Percentiles rank a stretch among this genome's conserved stretches.
phyloP scores from a whole-genome alignment of 2,797 vertebrate species.

The Paedocypris micromegethes region DNA sequence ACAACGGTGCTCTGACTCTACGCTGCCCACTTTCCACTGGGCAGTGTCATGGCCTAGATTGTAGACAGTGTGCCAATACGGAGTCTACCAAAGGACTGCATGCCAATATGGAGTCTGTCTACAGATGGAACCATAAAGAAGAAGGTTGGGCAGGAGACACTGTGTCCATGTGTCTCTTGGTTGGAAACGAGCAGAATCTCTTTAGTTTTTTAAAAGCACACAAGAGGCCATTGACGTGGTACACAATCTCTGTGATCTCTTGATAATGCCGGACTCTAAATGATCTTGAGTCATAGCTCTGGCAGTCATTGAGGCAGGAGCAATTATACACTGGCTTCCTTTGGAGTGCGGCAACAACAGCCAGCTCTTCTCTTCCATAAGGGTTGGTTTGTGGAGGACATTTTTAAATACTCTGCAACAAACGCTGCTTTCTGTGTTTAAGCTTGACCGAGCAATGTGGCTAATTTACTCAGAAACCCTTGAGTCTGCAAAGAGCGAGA shows the following conservation, averaged over 20 bases:
- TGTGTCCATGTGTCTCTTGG: conserved; percentile 31
- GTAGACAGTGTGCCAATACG: conserved; percentile 10
- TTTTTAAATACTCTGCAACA: conserved; percentile 69
- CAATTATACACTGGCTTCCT: conserved; percentile 23
- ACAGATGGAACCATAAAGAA: too few species aligned
- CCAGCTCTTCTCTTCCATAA: conserved; percentile 18
- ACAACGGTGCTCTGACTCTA: conserved; percentile 3
- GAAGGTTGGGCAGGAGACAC: conserved; percentile 10
- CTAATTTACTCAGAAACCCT: conserved; percentile 74
- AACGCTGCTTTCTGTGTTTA: conserved; percentile 69
- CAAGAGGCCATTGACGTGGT: conserved; percentile 33
- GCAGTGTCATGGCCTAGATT: conserved; percentile 8
- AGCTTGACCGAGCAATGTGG: conserved; percentile 69
- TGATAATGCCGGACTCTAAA: conserved; percentile 51
- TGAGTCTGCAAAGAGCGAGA: conserved; percentile 62
- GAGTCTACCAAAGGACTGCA: conserved; percentile 11
- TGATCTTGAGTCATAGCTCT: conserved; percentile 57
- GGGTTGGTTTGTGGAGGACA: conserved; percentile 61
- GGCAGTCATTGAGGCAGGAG: conserved; percentile 25
- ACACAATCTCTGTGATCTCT: conserved; percentile 46
- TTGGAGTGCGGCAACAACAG: conserved; percentile 1
- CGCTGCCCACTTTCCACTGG: conserved; percentile 8
- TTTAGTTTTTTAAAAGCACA: conserved; percentile 39
- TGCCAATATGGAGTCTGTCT: background rate
- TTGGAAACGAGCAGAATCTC: conserved; percentile 30